Base-by-base conservation (phyloP, 2,797 vertebrate genomes). In the Coilia nasus region DNA sequence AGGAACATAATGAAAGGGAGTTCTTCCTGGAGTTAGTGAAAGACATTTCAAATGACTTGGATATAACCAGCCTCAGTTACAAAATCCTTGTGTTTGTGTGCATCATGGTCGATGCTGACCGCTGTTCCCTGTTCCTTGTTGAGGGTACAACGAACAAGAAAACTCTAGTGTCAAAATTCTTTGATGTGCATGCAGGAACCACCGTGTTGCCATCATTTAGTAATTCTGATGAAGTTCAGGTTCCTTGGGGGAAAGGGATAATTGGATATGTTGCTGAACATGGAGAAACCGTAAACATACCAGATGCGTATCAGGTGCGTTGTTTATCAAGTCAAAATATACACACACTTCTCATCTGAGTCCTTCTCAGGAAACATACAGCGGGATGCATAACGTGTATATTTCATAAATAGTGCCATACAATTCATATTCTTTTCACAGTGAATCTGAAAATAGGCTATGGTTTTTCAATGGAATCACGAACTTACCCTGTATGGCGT, bases 21-120 rank as follows among this genome's bases (percentile, higher is more conserved):
- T 99, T 99, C 91, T 99, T 99, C 92, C 93, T 99, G 90, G 98
- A 99, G 91, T 94, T 99, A n/a, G 98, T 99, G 17, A 99, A 99
- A 93, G 98, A 99, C 93, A 99, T 99, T 78, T 99, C 98, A 60
- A 99, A 99, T 91, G 98, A 99, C 93, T 91, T 99, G 94, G 98
- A 99, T 92, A 93, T 99, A 87, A 97, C 97, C 78, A 98, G 97
- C 88, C 96, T 99, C 83, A 99, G 98, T 95, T 98, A 97, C 94
- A 99, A 99, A 91, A 98, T 99, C 91, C 95, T 99, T 59, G 96
- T 99, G 91, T 99, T 99, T 88, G 97, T 99, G 87, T 99, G 98
- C 86, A 98, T 99, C 80, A 97, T 99, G 97, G 97, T 98, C n/a
- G 97, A 99, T 41, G 98, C 98, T 9, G 98, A 98, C 93, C 96